Base-by-base conservation (phyloP, 2,113 vertebrate genomes). In the Corapipo altera region DNA sequence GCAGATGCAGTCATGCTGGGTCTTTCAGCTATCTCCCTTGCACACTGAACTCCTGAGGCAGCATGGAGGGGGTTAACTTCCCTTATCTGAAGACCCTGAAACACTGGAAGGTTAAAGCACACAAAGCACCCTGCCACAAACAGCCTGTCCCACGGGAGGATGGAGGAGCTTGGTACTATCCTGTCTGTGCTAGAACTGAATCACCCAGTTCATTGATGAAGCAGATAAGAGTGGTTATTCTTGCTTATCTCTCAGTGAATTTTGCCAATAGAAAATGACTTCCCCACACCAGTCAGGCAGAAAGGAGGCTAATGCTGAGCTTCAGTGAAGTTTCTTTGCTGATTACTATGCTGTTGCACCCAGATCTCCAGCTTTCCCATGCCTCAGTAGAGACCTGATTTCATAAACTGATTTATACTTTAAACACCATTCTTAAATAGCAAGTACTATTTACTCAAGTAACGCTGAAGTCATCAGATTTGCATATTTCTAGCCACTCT, bases 181-280 rank as follows among this genome's bases (percentile, higher is more conserved):
- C 1, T 14, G 2, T 18, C 20, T 46, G 7, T 23, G 48, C 57
- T 27, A 14, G 17, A 74, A 35, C 24, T 54, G 26, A 65, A 18
- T 22, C 20, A 33, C 24, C 15, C 69, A 7, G 33, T 46, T 59
- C 23, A 12, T 9, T 39, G 28, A 6, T 35, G 3, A 28, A 43
- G 41, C 51, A 85, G 65, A 24, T 54, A 24, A 46, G 17, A 62
- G 21, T 35, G n/a, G 1, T 24, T 83, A 39, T 74, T 54, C 44
- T 70, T 1, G 0, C 11, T 3, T 46, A 1, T 4, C 4, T 18
- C 28, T 43, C 6, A 6, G 26, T 59, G 12, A n/a, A 21, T 64
- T 72, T 65, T 73, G 27, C 30, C 22, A 22, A 1, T 2, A 64
- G 65, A 35, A 72, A 72, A 54, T 27, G 16, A 13, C 21, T 28